These are phyloP conservation scores for Stichodactyla mertensii DNA, from an alignment of 64 coral and sea anemone genomes.

Conservation along the genomic window DNA sequence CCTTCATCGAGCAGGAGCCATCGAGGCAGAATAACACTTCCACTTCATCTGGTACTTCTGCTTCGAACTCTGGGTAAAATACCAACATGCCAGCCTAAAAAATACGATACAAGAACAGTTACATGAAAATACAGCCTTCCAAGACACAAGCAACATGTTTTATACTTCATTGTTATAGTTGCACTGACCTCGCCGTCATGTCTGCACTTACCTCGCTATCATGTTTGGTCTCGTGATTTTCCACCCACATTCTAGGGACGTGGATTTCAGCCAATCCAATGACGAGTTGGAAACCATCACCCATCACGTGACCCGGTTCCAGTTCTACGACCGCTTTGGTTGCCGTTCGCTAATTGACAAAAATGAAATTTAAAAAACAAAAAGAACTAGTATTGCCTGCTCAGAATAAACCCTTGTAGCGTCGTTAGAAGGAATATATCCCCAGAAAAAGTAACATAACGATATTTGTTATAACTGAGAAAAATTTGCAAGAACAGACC, in stretches of 20 bases:
- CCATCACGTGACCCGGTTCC: conserved; percentile 48
- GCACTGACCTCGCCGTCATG: neutral
- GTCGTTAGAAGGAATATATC: too few relatives aligned
- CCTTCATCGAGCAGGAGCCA: conserved; percentile 92
- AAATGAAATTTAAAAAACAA: neutral
- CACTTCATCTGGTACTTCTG: conserved; percentile 43
- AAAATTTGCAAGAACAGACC: too few relatives aligned
- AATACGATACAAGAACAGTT: neutral
- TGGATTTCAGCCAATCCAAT: conserved; percentile 91
- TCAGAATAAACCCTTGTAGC: too few relatives aligned
- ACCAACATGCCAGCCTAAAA: conserved; percentile 83
- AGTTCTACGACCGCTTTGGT: conserved; percentile 89
- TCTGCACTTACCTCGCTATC: conserved; percentile 60
- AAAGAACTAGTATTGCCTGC: too few relatives aligned
- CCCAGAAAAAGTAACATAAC: too few relatives aligned
- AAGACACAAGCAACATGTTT: too few relatives aligned
- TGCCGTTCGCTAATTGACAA: conserved; percentile 61
- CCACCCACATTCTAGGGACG: conserved; percentile 96
- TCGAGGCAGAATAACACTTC: conserved; percentile 86
- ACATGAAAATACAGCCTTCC: neutral
- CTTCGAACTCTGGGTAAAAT: conserved; percentile 94
- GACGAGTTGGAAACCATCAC: conserved; percentile 72
- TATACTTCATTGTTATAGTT: neutral
- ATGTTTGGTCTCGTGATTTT: conserved; percentile 36
- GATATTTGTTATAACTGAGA: too few relatives aligned